Base-by-base conservation (phyloP, 1,140 invertebrate genomes). In the Ceratosolen fusciceps region DNA sequence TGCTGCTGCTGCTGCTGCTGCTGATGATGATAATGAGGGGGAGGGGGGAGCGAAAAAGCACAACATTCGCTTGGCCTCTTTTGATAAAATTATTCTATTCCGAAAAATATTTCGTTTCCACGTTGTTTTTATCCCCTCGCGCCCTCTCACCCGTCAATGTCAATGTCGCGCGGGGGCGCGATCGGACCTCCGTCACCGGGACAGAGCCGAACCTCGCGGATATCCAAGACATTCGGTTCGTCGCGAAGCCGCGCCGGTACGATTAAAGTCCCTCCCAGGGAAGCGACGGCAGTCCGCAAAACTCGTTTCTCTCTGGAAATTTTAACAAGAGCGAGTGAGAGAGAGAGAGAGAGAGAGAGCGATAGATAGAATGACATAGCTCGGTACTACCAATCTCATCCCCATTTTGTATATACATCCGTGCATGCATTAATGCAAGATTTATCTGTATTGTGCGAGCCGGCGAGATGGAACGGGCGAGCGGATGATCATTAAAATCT, bases 11-110 rank as follows among this genome's bases (percentile, higher is more conserved):
- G n/a, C n/a, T n/a, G n/a, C n/a, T n/a, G n/a, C n/a, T n/a, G n/a
- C n/a, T n/a, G n/a, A 5, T 8, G 37, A 31, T 19, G 58, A 34
- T 14, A 60, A 14, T 29, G 58, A 34, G 26, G 31, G n/a, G 31
- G 70, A 72, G 70, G 34, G 49, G 60, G 10, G 29, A 31, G 37
- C n/a, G 19, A 39, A 67, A 26, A 4, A 70, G 43, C 21, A 12
- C 80, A 62, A 80, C 81, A 86, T 85, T 85, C 83, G 83, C 47
- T 73, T 70, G 47, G 71, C 80, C 80, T 80, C 82, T 85, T 85
- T 84, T 83, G 81, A 84, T 82, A 80, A 82, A 84, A 85, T 84
- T 84, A 84, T 83, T 82, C 82, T 81, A n/a, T 62, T 78, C 49
- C 79, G 76, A 83, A 82, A 83, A 83, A 83, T 58, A n/a, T 83